Evolutionary conservation across 2,797 vertebrate species (phyloP).

Genomic region (Brachyrhaphis roseni): DNA sequence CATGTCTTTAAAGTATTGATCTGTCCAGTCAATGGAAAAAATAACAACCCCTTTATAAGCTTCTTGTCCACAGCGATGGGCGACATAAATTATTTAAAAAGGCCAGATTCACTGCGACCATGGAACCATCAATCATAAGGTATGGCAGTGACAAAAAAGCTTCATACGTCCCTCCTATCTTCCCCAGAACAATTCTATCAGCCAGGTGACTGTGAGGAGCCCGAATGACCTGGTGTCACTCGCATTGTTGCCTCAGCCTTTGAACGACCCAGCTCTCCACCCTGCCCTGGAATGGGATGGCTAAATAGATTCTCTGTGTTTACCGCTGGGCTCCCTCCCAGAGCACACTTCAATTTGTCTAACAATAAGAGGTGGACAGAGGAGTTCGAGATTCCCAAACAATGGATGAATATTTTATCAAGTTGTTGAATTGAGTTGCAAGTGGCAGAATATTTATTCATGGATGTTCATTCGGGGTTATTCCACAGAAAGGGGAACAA

Average conservation of each 20-base stretch:
- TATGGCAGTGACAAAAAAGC: slow-evolving; percentile 97
- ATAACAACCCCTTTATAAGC: slow-evolving; percentile 98
- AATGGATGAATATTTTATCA: slow-evolving; percentile 96
- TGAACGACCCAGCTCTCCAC: slow-evolving; percentile 90
- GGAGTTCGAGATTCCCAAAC: slow-evolving; percentile 89
- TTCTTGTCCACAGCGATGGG: slow-evolving; percentile 95
- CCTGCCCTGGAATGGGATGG: slow-evolving; percentile 89
- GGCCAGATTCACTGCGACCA: slow-evolving; percentile 98
- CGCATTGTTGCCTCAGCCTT: slow-evolving; percentile 96
- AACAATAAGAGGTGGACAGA: slow-evolving; percentile 91
- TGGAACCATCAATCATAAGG: slow-evolving; percentile 99
- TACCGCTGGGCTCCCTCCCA: slow-evolving; percentile 86
- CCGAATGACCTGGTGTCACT: slow-evolving; percentile 95
- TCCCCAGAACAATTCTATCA: slow-evolving; percentile 97
- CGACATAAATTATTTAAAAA: slow-evolving; percentile 99
- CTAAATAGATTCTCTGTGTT: slow-evolving; percentile 95
- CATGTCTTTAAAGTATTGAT: slow-evolving; percentile 97
- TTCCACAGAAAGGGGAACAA: slow-evolving; percentile 75
- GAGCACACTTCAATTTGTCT: slow-evolving; percentile 95
- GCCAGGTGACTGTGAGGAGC: slow-evolving; percentile 93
- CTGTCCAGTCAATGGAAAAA: slow-evolving; percentile 95
- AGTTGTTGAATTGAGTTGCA: slow-evolving; percentile 88
- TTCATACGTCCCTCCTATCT: slow-evolving; percentile 91
- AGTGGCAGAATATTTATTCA: slow-evolving; percentile 84
- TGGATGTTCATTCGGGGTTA: slow-evolving; percentile 76